Evolutionary conservation across 2,797 vertebrate genomes (phyloP).

Genomic region (Erethizon dorsatum): DNA sequence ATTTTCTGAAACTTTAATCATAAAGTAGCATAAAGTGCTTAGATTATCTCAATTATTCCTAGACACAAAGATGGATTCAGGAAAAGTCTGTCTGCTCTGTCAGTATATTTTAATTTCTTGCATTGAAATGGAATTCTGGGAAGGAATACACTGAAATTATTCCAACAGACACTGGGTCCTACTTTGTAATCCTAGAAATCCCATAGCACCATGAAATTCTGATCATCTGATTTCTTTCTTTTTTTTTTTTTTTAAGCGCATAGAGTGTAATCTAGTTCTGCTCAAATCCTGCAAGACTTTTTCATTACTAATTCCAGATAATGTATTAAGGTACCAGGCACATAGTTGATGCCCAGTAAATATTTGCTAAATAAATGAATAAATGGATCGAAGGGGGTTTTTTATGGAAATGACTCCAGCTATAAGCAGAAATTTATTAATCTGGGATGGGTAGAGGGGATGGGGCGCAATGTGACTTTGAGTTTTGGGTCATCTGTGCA

Average conservation of each 20-base stretch:
- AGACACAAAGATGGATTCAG: not conserved
- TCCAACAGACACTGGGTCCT: not conserved
- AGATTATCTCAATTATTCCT: not conserved
- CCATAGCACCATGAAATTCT: not conserved
- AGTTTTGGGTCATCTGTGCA: not conserved
- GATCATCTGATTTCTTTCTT: not conserved
- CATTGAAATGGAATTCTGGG: constrained; percentile 25
- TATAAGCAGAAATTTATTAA: not conserved
- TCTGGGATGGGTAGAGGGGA: not conserved
- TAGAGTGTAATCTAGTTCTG: not conserved
- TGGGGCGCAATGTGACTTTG: not conserved
- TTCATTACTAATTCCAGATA: not conserved
- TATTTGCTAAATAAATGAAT: constrained; percentile 23
- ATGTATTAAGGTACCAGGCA: not conserved
- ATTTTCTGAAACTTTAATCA: not conserved
- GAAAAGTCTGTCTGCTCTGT: not conserved
- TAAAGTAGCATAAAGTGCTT: not conserved
- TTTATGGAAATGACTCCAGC: not conserved
- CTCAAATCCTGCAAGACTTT: not conserved
- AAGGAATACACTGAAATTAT: not conserved
- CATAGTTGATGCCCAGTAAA: not conserved
- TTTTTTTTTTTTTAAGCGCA: not conserved
- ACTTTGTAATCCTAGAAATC: not conserved
- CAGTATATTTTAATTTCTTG: constrained; percentile 8
- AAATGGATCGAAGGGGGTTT: not conserved